Base-by-base conservation (phyloP, 1,140 invertebrate genomes). In the Zeugodacus cucurbitae region DNA sequence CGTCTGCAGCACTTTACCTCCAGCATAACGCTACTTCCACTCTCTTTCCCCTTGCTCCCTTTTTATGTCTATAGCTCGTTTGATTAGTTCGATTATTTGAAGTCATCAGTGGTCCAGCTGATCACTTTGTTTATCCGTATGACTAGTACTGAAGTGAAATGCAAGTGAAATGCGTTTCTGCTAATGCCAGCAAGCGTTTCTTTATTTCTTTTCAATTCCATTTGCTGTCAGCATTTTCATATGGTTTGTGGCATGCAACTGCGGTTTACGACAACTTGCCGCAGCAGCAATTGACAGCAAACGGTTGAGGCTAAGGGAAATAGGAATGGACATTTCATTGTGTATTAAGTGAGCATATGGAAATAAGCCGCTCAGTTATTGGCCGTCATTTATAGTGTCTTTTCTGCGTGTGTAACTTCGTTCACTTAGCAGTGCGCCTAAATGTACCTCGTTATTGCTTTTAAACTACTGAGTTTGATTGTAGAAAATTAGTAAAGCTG, bases 31-130 rank as follows among this genome's bases (percentile, higher is more conserved):
- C n/a, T 26, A 26, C 22, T 3, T 6, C 1, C 11, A 44, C 37
- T 29, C 41, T 8, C n/a, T 48, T 22, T 48, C 41, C 3, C 2
- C n/a, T 70, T 37, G 7, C 58, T 20, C 22, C 4, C 34, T 48
- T 29, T 70, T 26, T 17, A 34, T 14, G 22, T 37, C 3, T 48
- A 29, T 6, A 10, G 41, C n/a, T 82, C 44, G 74, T 82, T 82
- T 48, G 74, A 82, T 82, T 82, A 48, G 74, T 82, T 82, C 22
- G 74, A 48, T 82, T 26, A 82, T 54, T 48, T 48, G 44, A 48
- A 82, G 44, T 41, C 74, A 82, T 82, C 41, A 48, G 20, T 22
- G 74, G 74, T 82, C 20, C 20, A 82, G 17, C 5, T 22, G 20
- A 7, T 37, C 17, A 32, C 34, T 41, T 37, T 32, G 67, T 22